Evolutionary conservation across 2,888 invertebrate genomes (phyloP), one percentile per base, ranked within the genome.

Genomic region (Drosophila bunnanda): DNA sequence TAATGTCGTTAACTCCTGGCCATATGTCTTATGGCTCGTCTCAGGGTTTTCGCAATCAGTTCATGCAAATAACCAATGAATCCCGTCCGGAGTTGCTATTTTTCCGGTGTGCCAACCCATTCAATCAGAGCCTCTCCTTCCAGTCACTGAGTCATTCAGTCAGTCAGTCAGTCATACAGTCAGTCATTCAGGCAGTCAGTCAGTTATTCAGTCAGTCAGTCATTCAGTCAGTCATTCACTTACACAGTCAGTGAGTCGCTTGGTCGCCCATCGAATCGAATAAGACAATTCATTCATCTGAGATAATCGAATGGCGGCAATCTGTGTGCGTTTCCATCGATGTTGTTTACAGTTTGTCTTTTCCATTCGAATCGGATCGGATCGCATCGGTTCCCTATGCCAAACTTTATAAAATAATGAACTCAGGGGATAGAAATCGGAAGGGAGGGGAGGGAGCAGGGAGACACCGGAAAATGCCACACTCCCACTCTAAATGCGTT

Each of bases 201-300:
- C 28, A 39, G 12, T n/a, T n/a, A n/a, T n/a, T 54, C 32, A 53
- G 17, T 68, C 75, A 53, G 25, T 44, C 54, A 53, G n/a, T 43
- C 20, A 43, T 20, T 48, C 32, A 20, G 15, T 17, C 28, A 48
- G 2, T 36, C 36, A 48, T 2, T 44, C 28, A 41, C 17, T 50
- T 36, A 32, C 13, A 25, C 17, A 32, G 43, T n/a, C 52, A 53
- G 44, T 38, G 43, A 65, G 25, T 74, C 54, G 28, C 39, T 67
- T 55, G 60, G 61, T 67, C 66, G 59, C 66, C 67, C 72, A 73
- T 69, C 69, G 81, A 89, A 89, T 84, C 82, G 81, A 83, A 89
- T 83, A 88, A 88, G 85, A 84, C 89, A 88, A 89, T 89, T 73
- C 89, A 88, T 82, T 88, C 88, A 79, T 75, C 88, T 69, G 85